Evolutionary conservation across 2,888 invertebrate genomes (phyloP), one percentile per base, ranked within the genome.

Genomic region (Cryptophagus acutangulus): DNA sequence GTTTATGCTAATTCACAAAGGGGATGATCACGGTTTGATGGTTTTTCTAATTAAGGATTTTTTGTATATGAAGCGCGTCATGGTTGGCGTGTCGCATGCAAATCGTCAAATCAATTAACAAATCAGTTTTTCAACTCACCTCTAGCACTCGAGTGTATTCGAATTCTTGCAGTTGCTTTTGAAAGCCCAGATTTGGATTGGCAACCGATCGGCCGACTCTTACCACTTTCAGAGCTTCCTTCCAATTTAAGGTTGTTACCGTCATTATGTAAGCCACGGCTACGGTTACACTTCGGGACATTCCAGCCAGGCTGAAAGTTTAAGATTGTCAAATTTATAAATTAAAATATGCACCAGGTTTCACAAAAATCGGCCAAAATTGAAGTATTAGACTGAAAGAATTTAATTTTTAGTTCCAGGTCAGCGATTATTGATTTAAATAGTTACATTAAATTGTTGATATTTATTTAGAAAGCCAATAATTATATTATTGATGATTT

Each of bases 191-290:
- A 73, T 96, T 96, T 15, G 96, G 96, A 75, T 94, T 94, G 62
- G 95, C 95, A 30, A 93, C 88, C 1, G 87, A 82, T 43, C 95
- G 78, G 25, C 93, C 92, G 1, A 90, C 90, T 46, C 93, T 78
- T 35, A 96, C 91, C 45, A 93, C 91, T 72, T 94, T 92, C 46
- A 95, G 72, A 1, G 93, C 85, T 62, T 95, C 94, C 56, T 91
- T 87, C 91, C 93, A 94, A 40, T 79, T 84, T 34, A 95, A 76
- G 46, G 82, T 75, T 17, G 95, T 93, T 45, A 87, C 89, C 31
- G 91, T 87, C 94, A 96, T 95, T 49, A 96, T 87, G 72, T 96
- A 96, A 26, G 95, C 95, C 41, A 93, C 91, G 0, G 91, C 89
- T 38, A 96, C 87, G 0, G 96, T 94, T 51, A 95, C 95, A 62